Base-by-base conservation (phyloP, 2,888 invertebrate genomes). In the Brachycybe producta region DNA sequence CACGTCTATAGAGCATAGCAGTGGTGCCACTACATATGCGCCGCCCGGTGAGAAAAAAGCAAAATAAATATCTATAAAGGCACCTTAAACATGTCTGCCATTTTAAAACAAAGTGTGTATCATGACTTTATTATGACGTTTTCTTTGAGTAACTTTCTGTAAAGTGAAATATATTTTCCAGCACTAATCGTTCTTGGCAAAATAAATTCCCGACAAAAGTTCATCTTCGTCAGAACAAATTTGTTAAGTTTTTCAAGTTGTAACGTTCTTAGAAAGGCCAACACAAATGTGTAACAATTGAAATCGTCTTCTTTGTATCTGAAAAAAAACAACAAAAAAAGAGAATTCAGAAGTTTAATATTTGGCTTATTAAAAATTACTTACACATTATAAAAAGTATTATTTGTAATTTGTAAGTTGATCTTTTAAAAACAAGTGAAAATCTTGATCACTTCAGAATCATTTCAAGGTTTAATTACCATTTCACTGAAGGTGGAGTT, bases 241-340 rank as follows among this genome's bases (percentile, higher is more conserved):
- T 77, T 74, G 47, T 80, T 81, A 35, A 84, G 70, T 57, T 75
- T 76, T 5, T 78, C 79, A 61, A 82, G 81, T 57, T 78, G 76
- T 15, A 90, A 72, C 35, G 76, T 75, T 61, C 78, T 74, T 49
- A 90, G 67, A 67, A 88, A 88, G 30, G 80, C 77, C 53, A 88
- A 70, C 8, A 88, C 84, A 69, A 90, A 90, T 39, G 81, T 80
- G 62, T 86, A 88, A 65, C 90, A 90, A 66, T 90, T 90, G 68
- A 83, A 78, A 39, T 73, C 72, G 55, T 77, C 76, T 68, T 84
- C 82, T 62, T 82, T 71, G 65, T 90, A 90, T 49, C 63, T 63
- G 53, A 11, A 56, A 39, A 21, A 50, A 50, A 3, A 30, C 2
- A 49, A 5, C 3, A 5, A n/a, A 21, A 3, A 43, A 46, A 17